Conservation (phyloP, 1,140 invertebrate genomes). For the Drosophila albomicans region DNA sequence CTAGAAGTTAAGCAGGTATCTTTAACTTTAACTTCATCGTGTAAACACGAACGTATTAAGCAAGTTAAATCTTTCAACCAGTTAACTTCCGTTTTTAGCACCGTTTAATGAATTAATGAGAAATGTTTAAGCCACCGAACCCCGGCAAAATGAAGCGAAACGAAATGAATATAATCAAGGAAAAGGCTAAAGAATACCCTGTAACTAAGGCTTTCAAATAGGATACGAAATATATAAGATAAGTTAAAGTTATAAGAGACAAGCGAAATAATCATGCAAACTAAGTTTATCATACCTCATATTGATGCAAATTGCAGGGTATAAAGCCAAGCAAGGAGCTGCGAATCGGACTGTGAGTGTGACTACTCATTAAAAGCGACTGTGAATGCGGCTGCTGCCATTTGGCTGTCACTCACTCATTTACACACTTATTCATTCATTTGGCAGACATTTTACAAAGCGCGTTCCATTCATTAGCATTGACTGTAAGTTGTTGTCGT, state of each 20-base stretch:
- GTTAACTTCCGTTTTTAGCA: conserved; percentile 63
- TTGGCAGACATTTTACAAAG: conserved; percentile 76
- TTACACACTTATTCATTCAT: conserved; percentile 60
- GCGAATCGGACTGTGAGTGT: conserved; percentile 9
- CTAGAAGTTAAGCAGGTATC: too few relatives aligned
- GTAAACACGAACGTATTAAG: not conserved
- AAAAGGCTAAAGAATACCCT: conserved; percentile 14
- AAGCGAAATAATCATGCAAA: too few relatives aligned
- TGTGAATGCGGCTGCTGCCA: conserved; percentile 48
- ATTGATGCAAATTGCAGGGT: not conserved
- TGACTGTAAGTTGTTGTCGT: conserved; percentile 48
- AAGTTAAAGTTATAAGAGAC: too few relatives aligned
- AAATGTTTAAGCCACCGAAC: conserved; percentile 29
- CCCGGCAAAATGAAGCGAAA: conserved; percentile 5
- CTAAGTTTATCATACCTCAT: not conserved
- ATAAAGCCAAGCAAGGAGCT: conserved; percentile 4
- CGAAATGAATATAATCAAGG: not conserved
- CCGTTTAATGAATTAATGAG: conserved; percentile 69
- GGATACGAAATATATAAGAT: too few relatives aligned
- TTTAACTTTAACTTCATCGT: not conserved
- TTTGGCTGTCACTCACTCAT: conserved; percentile 77
- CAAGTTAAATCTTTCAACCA: conserved; percentile 30
- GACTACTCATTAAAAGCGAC: conserved; percentile 64
- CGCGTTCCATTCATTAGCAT: conserved; percentile 79
- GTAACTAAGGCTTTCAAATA: not conserved